Percentiles rank a stretch among this genome's conserved stretches.
phyloP scores from a whole-genome alignment of 2,113 vertebrate species.

The Sminthopsis crassicaudata region DNA sequence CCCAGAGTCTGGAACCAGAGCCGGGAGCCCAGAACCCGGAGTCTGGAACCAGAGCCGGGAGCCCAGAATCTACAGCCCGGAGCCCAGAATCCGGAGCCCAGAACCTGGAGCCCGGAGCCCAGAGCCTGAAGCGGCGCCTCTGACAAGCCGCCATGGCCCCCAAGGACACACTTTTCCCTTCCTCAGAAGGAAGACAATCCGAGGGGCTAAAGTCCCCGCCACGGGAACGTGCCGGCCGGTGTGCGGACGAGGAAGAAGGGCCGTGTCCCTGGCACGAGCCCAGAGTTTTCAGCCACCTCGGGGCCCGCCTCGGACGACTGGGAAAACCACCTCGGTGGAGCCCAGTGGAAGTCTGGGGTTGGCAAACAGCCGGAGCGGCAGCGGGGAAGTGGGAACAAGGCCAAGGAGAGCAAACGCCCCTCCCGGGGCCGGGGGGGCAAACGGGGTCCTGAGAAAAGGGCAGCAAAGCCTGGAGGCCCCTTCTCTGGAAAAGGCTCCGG shows the following conservation, averaged over 20 bases:
- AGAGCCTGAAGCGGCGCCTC: not conserved
- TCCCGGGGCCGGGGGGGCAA: no score
- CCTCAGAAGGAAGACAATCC: not conserved
- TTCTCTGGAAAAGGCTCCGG: not conserved
- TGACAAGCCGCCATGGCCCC: not conserved
- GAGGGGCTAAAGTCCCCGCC: not conserved
- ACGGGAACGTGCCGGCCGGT: not conserved
- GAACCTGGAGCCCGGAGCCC: no score
- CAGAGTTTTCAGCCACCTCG: not conserved
- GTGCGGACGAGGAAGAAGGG: not conserved
- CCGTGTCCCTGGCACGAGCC: no score
- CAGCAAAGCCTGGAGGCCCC: no score
- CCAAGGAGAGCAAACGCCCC: no score
- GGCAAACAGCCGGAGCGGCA: not conserved
- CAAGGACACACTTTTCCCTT: not conserved
- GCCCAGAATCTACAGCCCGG: no score
- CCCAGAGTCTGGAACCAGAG: no score
- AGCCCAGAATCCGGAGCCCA: no score
- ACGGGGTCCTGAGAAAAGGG: fast-evolving
- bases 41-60: no score
- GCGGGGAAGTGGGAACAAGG: not conserved
- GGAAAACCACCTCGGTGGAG: not conserved
- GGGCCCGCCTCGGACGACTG: not conserved
- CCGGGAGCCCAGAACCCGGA: no score
- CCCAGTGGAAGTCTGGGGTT: not conserved